Evolutionary conservation across 2,888 invertebrate genomes (phyloP).

Genomic region (Proisotoma minuta): DNA sequence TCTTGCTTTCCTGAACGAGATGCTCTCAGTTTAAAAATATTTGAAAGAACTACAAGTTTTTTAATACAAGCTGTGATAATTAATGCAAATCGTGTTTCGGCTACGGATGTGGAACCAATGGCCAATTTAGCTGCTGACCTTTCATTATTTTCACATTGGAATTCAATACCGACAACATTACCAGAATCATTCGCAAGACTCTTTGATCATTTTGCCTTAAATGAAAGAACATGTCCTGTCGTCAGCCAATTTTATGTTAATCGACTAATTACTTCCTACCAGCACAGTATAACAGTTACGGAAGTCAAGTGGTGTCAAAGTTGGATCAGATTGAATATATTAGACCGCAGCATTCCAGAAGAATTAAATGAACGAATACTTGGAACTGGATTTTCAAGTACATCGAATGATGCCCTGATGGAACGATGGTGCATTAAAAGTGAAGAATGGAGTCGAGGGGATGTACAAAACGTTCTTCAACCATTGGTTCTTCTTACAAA

Average conservation of each 20-base stretch:
- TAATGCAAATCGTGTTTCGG: slow-evolving; percentile 19
- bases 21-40: slow-evolving; percentile 15
- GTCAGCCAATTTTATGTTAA: slow-evolving; percentile 33
- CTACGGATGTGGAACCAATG: slow-evolving; percentile 36
- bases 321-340: slow-evolving; percentile 35
- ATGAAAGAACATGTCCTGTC: slow-evolving; percentile 26
- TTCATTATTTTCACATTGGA: slow-evolving; percentile 19
- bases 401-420: slow-evolving; percentile 20
- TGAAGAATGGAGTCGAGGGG: slow-evolving; percentile 15
- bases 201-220: slow-evolving; percentile 38
- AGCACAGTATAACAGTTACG: slow-evolving; percentile 2
- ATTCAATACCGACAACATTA: neutral
- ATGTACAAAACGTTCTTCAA: slow-evolving; percentile 23
- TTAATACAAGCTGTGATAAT: slow-evolving; percentile 18
- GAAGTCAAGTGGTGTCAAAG: slow-evolving; percentile 30
- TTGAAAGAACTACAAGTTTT: slow-evolving; percentile 19
- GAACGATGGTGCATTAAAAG: slow-evolving; percentile 18
- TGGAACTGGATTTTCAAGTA: slow-evolving; percentile 11
- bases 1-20: slow-evolving; percentile 14
- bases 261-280: slow-evolving; percentile 11
- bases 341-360: slow-evolving; percentile 22
- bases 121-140: slow-evolving; percentile 39
- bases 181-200: slow-evolving; percentile 1
- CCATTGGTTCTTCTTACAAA: slow-evolving; percentile 17
- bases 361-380: slow-evolving; percentile 17